Conservation (phyloP, 2,888 invertebrate species). For the Mamestra brassicae region DNA sequence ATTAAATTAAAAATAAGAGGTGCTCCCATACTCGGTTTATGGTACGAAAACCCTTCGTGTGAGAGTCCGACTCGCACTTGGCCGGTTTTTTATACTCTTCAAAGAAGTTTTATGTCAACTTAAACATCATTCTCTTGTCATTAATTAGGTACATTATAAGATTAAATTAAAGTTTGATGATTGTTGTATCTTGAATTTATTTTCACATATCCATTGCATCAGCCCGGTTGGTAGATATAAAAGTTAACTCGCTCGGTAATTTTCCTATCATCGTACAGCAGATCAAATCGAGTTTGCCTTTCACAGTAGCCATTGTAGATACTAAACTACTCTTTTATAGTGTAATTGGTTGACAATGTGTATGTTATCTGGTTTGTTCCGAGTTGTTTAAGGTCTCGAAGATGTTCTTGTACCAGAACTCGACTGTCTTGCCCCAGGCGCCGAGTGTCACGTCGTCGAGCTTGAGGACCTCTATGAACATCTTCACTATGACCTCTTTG, state of each 20-base stretch:
- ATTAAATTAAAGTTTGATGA: slow-evolving; percentile 24
- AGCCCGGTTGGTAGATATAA: not conserved
- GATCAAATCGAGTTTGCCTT: slow-evolving; percentile 60
- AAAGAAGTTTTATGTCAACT: slow-evolving; percentile 19
- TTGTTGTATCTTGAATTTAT: not conserved
- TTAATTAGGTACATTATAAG: not conserved
- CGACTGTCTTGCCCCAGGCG: slow-evolving; percentile 86
- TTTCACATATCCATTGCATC: not conserved
- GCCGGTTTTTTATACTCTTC: not conserved
- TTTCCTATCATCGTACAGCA: slow-evolving; percentile 44
- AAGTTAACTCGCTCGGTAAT: slow-evolving; percentile 29
- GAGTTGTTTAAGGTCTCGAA: slow-evolving; percentile 77
- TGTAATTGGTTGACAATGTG: slow-evolving; percentile 61
- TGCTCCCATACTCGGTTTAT: too few species aligned
- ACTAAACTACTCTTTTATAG: slow-evolving; percentile 60
- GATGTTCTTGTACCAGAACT: slow-evolving; percentile 88
- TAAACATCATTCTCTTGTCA: slow-evolving; percentile 4
- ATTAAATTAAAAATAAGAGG: too few species aligned
- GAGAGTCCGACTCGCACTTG: too few species aligned
- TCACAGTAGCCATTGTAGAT: slow-evolving; percentile 58
- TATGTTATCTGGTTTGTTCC: slow-evolving; percentile 72
- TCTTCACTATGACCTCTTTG: slow-evolving; percentile 85
- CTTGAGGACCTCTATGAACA: slow-evolving; percentile 86
- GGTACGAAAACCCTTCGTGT: too few species aligned
- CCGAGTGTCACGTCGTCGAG: slow-evolving; percentile 80